These are phyloP conservation scores for Crotalus viridis DNA, from an alignment of 2,113 vertebrate genomes.

Conservation along the genomic window DNA sequence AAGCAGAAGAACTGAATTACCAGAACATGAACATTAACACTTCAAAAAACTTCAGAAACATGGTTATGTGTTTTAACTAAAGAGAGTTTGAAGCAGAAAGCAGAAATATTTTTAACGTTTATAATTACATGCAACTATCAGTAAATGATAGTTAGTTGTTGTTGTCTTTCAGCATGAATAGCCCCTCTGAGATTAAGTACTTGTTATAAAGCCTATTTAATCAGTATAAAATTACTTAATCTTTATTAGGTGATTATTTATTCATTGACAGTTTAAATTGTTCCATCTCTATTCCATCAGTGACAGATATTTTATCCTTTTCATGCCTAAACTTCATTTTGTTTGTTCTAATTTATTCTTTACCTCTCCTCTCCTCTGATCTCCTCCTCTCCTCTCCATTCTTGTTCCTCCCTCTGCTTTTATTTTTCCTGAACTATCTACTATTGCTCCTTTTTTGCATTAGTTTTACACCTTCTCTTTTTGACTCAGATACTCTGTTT, in stretches of 20 bases:
- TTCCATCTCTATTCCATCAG: background rate
- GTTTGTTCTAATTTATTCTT: background rate
- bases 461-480: background rate
- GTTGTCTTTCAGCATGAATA: slow-evolving; percentile 6
- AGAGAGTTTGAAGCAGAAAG: slow-evolving; percentile 2
- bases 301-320: background rate
- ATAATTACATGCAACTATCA: background rate
- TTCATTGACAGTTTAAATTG: background rate
- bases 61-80: background rate
- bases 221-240: background rate
- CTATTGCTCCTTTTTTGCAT: too few relatives aligned
- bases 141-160: background rate
- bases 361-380: background rate
- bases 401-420: background rate
- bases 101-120: slow-evolving; percentile 6
- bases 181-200: background rate
- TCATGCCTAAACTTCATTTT: background rate
- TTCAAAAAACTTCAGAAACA: slow-evolving; percentile 11
- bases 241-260: too few relatives aligned
- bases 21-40: slow-evolving; percentile 19
- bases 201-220: background rate
- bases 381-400: background rate
- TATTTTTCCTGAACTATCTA: background rate
- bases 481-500: background rate
- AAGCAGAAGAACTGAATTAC: slow-evolving; percentile 15